Base-by-base conservation (phyloP, 2,113 vertebrate genomes). In the Gymnarchus niloticus region DNA sequence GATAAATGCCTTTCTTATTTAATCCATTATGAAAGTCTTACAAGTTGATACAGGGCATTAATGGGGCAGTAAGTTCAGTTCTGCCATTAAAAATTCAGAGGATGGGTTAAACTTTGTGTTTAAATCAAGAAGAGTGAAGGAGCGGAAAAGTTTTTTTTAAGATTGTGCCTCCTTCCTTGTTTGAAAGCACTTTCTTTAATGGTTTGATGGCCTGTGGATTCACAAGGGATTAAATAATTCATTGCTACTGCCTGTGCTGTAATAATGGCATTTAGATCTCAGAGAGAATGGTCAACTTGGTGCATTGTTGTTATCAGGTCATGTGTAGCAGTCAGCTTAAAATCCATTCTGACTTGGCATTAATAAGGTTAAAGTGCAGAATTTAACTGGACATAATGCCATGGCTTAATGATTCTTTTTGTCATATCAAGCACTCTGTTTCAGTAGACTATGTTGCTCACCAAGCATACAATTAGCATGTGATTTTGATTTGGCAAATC, bases 191-290 rank as follows among this genome's bases (percentile, higher is more conserved):
- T 88, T 84, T 82, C 87, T 82, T 92, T 94, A 94, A 94, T 94
- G 92, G 92, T 90, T 92, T 91, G 92, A 92, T 90, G 90, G 82
- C 91, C 90, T 91, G 89, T 92, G 91, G 91, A 93, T 93, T 91
- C 88, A 91, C 91, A 17, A 46, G 44, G 1, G 59, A 83, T 85
- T 94, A 89, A 94, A 95, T 94, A 93, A 94, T 95, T 94, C 87
- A 94, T 91, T 56, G 0, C 69, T 21, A 56, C 57, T 83, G 83
- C 83, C 87, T 14, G 28, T 77, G 73, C 81, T 86, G 37, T 85
- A 77, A 85, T 85, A 85, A 48, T 56, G 84, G 73, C 73, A 28
- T 83, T 82, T 83, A 56, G 82, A 56, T 83, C 82, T 44, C 82
- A 44, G 82, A 37, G 37, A 76, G 14, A 48, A 78, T n/a, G 25